Base-by-base conservation (phyloP, 2,888 invertebrate species). In the Oscheius sp. region DNA sequence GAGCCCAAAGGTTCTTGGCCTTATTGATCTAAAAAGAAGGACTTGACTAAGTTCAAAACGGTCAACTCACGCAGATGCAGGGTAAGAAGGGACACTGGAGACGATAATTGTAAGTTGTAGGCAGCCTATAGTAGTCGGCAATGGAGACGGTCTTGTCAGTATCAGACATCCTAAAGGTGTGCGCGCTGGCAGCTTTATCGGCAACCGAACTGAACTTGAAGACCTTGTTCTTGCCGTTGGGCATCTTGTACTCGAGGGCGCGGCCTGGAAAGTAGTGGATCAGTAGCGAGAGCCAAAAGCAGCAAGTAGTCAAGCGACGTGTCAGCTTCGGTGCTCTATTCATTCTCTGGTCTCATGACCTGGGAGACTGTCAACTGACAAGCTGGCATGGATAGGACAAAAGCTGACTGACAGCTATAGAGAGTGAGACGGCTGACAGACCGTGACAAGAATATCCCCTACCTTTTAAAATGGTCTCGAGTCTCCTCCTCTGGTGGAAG, bases 391-490 rank as follows among this genome's bases (percentile, higher is more conserved):
- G 21, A 21, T 21, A 21, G 21, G 21, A 21, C 21, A 21, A 21
- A 21, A 21, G 21, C 21, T 21, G 21, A 21, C 21, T 21, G 21
- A 21, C 21, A 21, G 21, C 21, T 21, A 21, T 21, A 21, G 21
- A 21, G 21, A 21, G 21, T 21, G 1, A 42, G 9, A n/a, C 29
- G 7, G 9, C 29, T 37, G 9, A n/a, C 7, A 2, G 53, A 68
- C 21, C 3, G 11, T 10, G 21, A 13, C 29, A 3, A 55, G 11
- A 68, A 47, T 0, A 2, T 7, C 1, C 7, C 55, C n/a, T 29
- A 58, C 70, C 70, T 59, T 70, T 70, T 13, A 70, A 35, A 13
- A 47, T 58, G 1, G 13, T 42, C 33, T 58, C 70, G 21, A 70
- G 48, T 29, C 29, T 70, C 33, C 59, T 70, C 13, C 70, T 32